Conservation (phyloP, 2,888 invertebrate species). For the Lacanobia wlatinum region DNA sequence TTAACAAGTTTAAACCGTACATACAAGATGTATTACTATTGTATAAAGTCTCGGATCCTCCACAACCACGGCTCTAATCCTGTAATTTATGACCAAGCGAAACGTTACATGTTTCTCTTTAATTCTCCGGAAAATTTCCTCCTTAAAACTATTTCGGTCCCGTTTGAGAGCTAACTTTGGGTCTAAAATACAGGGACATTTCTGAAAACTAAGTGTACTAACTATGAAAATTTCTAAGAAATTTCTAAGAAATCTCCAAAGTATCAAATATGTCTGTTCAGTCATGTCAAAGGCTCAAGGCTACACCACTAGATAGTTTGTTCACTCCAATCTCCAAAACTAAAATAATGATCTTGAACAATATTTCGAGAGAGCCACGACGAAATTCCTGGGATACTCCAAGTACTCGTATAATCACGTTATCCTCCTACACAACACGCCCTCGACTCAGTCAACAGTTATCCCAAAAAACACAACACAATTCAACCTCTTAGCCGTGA, state of each 20-base stretch:
- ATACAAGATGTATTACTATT: constrained; percentile 54
- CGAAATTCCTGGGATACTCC: background rate
- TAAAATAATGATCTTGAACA: background rate
- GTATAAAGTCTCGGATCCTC: constrained; percentile 21
- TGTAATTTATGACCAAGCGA: constrained; percentile 49
- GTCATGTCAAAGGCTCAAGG: background rate
- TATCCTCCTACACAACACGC: constrained; percentile 15
- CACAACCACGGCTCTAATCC: constrained; percentile 43
- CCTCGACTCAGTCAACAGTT: constrained; percentile 48
- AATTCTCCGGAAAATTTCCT: constrained; percentile 45
- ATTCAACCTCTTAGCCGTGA: constrained; percentile 71
- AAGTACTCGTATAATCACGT: constrained; percentile 20
- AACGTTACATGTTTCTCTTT: constrained; percentile 43
- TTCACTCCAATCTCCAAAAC: background rate
- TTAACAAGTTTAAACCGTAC: constrained; percentile 33
- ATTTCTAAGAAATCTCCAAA: background rate
- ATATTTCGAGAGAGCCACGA: constrained; percentile 7
- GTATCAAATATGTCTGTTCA: background rate
- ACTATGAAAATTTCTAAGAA: background rate
- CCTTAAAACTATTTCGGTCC: constrained; percentile 42
- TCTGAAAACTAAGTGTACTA: background rate
- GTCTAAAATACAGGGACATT: background rate
- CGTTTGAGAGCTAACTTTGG: background rate
- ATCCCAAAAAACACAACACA: constrained; percentile 70
- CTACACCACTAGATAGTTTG: background rate